Evolutionary conservation across 2,113 vertebrate species (phyloP).

Genomic region (Solenodon paradoxus): DNA sequence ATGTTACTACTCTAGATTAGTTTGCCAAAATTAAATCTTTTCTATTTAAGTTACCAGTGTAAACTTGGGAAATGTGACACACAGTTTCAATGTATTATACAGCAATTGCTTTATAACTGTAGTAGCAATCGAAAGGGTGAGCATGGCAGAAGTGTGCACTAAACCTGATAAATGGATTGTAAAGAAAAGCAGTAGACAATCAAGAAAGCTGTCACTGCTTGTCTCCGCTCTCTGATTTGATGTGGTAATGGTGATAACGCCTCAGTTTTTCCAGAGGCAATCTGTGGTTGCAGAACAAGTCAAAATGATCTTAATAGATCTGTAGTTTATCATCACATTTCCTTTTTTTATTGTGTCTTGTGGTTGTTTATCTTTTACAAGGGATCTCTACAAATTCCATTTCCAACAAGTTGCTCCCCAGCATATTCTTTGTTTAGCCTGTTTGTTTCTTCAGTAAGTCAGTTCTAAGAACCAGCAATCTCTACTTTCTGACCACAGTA

Average conservation of each 20-base stretch:
- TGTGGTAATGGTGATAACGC: background rate
- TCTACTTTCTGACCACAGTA: background rate
- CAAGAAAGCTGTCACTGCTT: background rate
- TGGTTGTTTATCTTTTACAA: conserved; percentile 37
- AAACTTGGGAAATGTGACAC: background rate
- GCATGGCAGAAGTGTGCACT: background rate
- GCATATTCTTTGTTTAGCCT: conserved; percentile 32
- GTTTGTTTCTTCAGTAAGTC: conserved; percentile 26
- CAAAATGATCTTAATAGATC: conserved; percentile 38
- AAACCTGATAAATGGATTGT: conserved; percentile 35
- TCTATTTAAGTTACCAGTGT: conserved; percentile 38
- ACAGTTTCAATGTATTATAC: background rate
- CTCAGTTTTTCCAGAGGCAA: conserved; percentile 20
- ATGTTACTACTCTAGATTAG: background rate
- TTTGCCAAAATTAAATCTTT: conserved; percentile 48
- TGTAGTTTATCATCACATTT: conserved; percentile 30
- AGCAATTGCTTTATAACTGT: conserved; percentile 38
- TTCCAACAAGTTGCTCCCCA: conserved; percentile 41
- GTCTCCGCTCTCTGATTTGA: conserved; percentile 56
- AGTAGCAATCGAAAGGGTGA: conserved; percentile 38
- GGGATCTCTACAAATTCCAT: conserved; percentile 1
- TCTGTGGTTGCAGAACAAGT: background rate
- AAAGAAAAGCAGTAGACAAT: background rate
- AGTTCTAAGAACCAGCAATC: background rate
- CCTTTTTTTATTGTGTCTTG: conserved; percentile 1